Conservation (phyloP, 2,113 vertebrate species). For the Otocyon megalotis region DNA sequence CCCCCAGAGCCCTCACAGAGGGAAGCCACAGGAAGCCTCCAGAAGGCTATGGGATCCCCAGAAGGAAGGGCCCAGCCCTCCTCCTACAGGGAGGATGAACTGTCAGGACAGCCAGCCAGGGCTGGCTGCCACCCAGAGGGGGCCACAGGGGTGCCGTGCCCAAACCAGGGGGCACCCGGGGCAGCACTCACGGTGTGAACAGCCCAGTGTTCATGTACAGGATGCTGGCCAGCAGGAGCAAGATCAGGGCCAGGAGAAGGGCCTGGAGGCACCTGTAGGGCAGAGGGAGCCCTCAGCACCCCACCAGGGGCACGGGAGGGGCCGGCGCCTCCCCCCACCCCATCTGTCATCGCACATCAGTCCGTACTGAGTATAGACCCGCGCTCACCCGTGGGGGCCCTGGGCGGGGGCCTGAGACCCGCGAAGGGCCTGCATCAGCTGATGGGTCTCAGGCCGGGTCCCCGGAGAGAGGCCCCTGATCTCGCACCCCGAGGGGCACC, state of each 20-base stretch:
- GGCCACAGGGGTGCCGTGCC: too few species aligned
- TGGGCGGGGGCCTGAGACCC: not conserved
- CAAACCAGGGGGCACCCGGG: accelerated
- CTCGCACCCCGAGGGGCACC: not conserved
- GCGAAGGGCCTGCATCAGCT: not conserved
- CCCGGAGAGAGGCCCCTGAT: not conserved
- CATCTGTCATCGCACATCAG: accelerated
- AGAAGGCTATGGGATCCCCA: not conserved
- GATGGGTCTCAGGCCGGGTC: not conserved
- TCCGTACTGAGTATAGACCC: not conserved
- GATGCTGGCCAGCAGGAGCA: not conserved
- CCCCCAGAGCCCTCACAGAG: not conserved
- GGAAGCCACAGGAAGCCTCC: not conserved
- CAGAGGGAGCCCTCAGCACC: not conserved
- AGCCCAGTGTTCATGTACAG: not conserved
- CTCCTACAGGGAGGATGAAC: not conserved
- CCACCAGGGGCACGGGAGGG: not conserved
- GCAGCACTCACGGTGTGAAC: conserved; percentile 50
- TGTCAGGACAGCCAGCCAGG: not conserved
- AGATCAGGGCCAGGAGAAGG: not conserved
- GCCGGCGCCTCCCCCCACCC: too few species aligned
- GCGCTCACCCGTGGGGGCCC: too few species aligned
- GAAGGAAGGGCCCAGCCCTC: not conserved
- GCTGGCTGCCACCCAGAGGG: not conserved
- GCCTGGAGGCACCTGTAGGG: conserved; percentile 51